Base-by-base conservation (phyloP, 2,113 vertebrate genomes). In the Boleophthalmus pectinirostris region DNA sequence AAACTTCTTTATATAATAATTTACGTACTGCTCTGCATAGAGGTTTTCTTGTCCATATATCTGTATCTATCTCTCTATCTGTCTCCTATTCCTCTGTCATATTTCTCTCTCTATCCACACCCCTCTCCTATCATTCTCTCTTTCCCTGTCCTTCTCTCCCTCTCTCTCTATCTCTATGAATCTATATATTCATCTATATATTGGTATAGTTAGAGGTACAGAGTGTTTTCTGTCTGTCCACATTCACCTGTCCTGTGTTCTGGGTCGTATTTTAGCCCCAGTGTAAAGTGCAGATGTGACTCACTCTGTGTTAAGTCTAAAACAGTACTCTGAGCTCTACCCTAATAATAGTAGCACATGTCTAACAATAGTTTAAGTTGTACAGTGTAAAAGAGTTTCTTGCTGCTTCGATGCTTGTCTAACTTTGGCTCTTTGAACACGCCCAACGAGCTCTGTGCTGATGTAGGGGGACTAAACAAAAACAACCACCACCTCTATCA, bases 261-360 rank as follows among this genome's bases (percentile, higher is more conserved):
- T 66, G 24, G 64, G 10, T 72, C 9, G 61, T 66, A 3, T 15
- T 47, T 47, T 24, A 66, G 43, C 63, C 12, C 29, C 25, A 66
- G 35, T 75, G 69, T 54, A 11, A 3, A 70, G 73, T 43, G 69
- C 77, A 77, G 69, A 61, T 63, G 68, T 77, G 75, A 78, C 70
- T 78, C 45, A 75, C 54, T 68, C 21, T 0, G 7, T 33, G 58
- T 56, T 56, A 16, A 72, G 58, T 20, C 57, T 65, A 45, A 54
- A 66, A 38, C 56, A 43, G 10, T 15, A 68, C 65, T 64, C 29
- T 69, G 35, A 54, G 15, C 51, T 25, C 24, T 0, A 43, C 33
- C 43, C 21, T 61, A 64, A 14, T 33, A 33, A 45, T 68, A 11
- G 63, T 29, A 15, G 16, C 5, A 61, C 61, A 49, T 63, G 29